Percentiles rank a stretch among this genome's conserved stretches.
These are phyloP conservation scores for Gastrophysa polygoni DNA, from an alignment of 2,888 invertebrate species.

Conservation along the genomic window DNA sequence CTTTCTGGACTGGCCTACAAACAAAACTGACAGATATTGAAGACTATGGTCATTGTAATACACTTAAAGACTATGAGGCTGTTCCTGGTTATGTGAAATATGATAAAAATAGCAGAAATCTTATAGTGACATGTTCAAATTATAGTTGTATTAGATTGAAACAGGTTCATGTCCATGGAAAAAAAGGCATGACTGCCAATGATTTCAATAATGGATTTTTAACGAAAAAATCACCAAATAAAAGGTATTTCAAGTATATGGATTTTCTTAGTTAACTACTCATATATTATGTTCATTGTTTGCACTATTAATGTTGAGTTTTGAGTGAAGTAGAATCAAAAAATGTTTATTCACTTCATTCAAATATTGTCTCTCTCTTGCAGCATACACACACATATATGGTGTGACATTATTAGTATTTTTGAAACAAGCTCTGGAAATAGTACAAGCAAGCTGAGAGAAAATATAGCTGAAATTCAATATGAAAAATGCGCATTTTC, in stretches of 20 bases:
- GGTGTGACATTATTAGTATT: too few relatives aligned
- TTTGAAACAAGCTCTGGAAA: too few relatives aligned
- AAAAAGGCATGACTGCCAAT: constrained; percentile 73
- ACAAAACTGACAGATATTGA: constrained; percentile 67
- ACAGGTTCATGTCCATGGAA: constrained; percentile 70
- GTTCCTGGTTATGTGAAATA: constrained; percentile 67
- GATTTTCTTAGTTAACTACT: neutral
- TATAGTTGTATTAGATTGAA: constrained; percentile 69
- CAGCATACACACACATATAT: too few relatives aligned
- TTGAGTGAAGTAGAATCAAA: too few relatives aligned
- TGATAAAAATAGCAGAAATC: constrained; percentile 62
- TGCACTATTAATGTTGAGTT: too few relatives aligned
- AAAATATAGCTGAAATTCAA: too few relatives aligned
- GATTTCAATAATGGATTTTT: constrained; percentile 91
- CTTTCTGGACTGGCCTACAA: constrained; percentile 65
- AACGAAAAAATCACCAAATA: constrained; percentile 60
- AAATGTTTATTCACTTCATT: too few relatives aligned
- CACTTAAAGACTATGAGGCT: constrained; percentile 9
- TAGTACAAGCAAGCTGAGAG: too few relatives aligned
- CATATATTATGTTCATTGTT: too few relatives aligned
- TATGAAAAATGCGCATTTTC: too few relatives aligned
- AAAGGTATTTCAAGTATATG: constrained; percentile 55
- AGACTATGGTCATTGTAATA: constrained; percentile 24
- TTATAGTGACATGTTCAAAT: constrained; percentile 72
- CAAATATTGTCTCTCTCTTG: too few relatives aligned